Base-by-base conservation (phyloP, 2,797 vertebrate genomes). In the Alcedo quadribrachys region DNA sequence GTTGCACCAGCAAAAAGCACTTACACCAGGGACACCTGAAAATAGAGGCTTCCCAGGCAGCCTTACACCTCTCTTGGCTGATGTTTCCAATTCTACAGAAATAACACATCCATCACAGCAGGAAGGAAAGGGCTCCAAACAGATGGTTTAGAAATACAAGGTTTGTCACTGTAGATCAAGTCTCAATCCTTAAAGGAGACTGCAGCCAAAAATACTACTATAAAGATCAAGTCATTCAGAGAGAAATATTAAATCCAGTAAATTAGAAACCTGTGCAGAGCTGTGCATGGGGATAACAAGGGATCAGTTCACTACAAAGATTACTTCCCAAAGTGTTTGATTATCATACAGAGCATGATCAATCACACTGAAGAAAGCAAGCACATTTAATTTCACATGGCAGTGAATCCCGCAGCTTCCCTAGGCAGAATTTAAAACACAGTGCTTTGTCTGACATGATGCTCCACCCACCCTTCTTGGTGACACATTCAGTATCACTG, bases 251-350 rank as follows among this genome's bases (percentile, higher is more conserved):
- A 43, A 28, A 48, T 35, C 17, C 1, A 2, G 28, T 24, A 11
- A 43, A 28, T 37, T 2, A 12, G 33, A 35, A 82, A 33, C 16
- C 25, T 28, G 25, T 30, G 42, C 50, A 50, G 18, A 32, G 55
- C 67, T 37, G 24, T 15, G n/a, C 6, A 5, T 1, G 9, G 21
- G 46, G 51, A 11, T 12, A n/a, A 37, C 0, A 0, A 53, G 68
- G 55, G 50, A 46, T 11, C 28, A 3, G 20, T 57, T 4, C 75
- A 5, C 25, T n/a, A 30, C 48, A 37, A 22, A 51, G 27, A 42
- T 7, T 43, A 2, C 27, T 53, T 24, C 71, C 66, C 8, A 17
- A n/a, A 63, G 28, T 19, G 12, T 28, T 48, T 4, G 1, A 15
- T 54, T 40, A 21, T 11, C 61, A 30, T 8, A 25, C 3, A 21